These are phyloP conservation scores for Melieria omissa DNA, from an alignment of 2,888 invertebrate species.

Conservation along the genomic window DNA sequence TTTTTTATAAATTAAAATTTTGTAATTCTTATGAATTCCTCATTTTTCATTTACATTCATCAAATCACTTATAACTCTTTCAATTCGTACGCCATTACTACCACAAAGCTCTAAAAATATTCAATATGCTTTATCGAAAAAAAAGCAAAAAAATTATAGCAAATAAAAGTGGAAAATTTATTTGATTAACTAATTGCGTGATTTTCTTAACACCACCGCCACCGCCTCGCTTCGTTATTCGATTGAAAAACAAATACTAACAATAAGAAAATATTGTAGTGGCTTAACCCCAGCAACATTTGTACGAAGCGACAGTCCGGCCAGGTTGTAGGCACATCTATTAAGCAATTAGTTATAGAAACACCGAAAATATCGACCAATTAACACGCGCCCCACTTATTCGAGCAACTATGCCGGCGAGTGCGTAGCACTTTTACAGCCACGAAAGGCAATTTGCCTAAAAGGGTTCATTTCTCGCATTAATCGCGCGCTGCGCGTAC, in stretches of 20 bases:
- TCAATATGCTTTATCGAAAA: no score
- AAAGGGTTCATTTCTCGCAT: constrained; percentile 30
- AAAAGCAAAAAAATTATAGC: no score
- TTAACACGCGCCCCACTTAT: constrained; percentile 52
- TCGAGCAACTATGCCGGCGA: constrained; percentile 10
- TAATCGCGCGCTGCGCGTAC: no score
- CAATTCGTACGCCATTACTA: no score
- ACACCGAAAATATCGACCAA: constrained; percentile 60
- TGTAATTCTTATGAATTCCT: no score
- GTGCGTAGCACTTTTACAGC: constrained; percentile 17
- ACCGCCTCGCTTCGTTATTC: not conserved
- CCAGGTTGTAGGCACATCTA: not conserved
- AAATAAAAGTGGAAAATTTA: constrained; percentile 18
- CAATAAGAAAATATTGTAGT: not conserved
- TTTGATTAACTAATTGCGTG: constrained; percentile 66
- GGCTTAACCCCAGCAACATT: no score
- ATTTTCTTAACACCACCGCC: constrained; percentile 36
- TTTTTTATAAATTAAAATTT: no score
- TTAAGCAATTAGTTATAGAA: constrained; percentile 52
- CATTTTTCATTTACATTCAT: no score
- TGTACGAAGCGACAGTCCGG: not conserved
- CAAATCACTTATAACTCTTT: no score
- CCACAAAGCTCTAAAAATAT: no score
- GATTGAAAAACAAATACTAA: not conserved
- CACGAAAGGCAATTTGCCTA: constrained; percentile 21